Evolutionary conservation across 1,140 invertebrate species (phyloP).

Genomic region (Drosophila simulans): DNA sequence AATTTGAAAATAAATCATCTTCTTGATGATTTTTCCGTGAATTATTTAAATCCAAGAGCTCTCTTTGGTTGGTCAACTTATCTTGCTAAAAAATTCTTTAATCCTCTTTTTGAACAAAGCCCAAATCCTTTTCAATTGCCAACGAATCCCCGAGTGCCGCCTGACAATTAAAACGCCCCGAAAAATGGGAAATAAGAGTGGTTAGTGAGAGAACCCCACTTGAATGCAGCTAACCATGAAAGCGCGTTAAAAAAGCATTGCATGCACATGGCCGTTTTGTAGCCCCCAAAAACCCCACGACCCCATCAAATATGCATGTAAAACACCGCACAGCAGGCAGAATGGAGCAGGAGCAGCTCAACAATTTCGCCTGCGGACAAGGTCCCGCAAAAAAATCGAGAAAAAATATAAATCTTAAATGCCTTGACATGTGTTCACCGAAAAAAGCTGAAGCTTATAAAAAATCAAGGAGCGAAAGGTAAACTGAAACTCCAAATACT

Average conservation of each 20-base stretch:
- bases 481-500: conserved; percentile 13
- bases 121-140: conserved; percentile 66
- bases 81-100: conserved; percentile 40
- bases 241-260: conserved; percentile 64
- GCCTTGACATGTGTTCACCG: conserved; percentile 71
- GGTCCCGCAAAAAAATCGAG: conserved; percentile 26
- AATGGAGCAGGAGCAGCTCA: conserved; percentile 30
- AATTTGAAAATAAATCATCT: neutral
- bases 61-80: conserved; percentile 9
- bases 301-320: conserved; percentile 55
- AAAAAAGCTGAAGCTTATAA: conserved; percentile 48
- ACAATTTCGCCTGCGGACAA: conserved; percentile 34
- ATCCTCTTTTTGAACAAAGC: conserved; percentile 32
- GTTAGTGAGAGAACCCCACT: conserved; percentile 15
- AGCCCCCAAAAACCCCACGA: conserved; percentile 7
- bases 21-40: neutral
- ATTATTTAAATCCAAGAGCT: neutral
- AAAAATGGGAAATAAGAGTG: conserved; percentile 9
- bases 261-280: conserved; percentile 42
- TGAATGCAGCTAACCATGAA: conserved; percentile 73
- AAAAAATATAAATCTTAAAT: conserved; percentile 74
- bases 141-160: conserved; percentile 16
- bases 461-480: conserved; percentile 36
- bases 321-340: conserved; percentile 41
- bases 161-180: conserved; percentile 63